Conservation (phyloP, 2,797 vertebrate species). For the Buphagus erythrorhynchus region DNA sequence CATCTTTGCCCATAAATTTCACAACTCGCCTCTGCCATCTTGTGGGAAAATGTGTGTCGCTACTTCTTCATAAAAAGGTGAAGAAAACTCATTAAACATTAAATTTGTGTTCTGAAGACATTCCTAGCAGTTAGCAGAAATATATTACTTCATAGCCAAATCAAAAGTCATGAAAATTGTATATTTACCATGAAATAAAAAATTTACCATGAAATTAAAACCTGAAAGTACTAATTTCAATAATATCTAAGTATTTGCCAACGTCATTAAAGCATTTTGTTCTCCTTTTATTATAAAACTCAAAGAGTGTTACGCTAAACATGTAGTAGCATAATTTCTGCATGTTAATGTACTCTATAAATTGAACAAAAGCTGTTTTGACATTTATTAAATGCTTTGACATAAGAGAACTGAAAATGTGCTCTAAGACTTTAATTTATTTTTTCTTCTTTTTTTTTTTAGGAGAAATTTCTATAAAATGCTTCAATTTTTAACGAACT, state of each 20-base stretch:
- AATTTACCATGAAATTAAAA: background rate
- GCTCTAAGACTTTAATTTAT: background rate
- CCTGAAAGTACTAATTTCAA: rapidly evolving
- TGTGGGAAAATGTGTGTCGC: background rate
- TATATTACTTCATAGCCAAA: background rate
- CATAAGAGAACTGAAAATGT: background rate
- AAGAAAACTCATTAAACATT: background rate
- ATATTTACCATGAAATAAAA: background rate
- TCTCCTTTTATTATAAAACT: background rate
- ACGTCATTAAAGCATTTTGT: background rate
- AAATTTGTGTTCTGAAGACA: background rate
- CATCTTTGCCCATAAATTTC: background rate
- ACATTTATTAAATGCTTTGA: background rate
- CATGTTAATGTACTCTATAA: background rate
- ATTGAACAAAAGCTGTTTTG: background rate
- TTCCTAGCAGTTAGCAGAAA: background rate
- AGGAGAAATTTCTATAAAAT: background rate
- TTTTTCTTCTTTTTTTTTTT: background rate
- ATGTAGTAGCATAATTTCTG: background rate
- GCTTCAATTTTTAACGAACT: background rate
- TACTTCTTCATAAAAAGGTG: background rate
- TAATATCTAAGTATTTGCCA: background rate
- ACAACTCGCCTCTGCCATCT: conserved; percentile 72
- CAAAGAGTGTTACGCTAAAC: background rate
- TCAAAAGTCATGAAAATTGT: background rate